These are phyloP conservation scores for Acrocephalus kingi DNA, from an alignment of 2,113 vertebrate genomes.

Conservation along the genomic window DNA sequence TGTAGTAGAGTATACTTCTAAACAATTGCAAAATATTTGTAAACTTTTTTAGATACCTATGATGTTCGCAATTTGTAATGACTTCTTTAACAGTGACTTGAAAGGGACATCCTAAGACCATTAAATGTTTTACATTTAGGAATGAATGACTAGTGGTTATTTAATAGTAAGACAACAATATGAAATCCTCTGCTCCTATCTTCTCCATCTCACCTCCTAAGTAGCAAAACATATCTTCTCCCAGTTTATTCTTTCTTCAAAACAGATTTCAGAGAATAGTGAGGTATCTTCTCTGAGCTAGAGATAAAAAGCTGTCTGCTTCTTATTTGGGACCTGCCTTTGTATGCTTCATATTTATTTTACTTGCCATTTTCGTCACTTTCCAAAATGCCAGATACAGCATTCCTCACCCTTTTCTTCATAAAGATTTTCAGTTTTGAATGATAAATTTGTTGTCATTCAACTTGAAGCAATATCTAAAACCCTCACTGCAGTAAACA, in stretches of 20 bases:
- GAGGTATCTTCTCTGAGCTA: background rate
- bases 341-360: background rate
- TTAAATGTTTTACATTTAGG: background rate
- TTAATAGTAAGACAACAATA: background rate
- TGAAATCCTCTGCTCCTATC: background rate
- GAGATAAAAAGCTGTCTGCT: background rate
- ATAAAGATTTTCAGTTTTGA: background rate
- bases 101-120: background rate
- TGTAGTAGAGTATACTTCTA: background rate
- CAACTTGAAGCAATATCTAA: background rate
- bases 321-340: background rate
- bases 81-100: background rate
- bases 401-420: background rate
- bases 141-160: background rate
- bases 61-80: background rate
- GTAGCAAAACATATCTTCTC: background rate
- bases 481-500: background rate
- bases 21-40: background rate
- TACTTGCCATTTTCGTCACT: background rate
- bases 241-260: background rate
- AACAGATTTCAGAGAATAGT: background rate
- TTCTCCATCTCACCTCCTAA: background rate
- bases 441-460: background rate
- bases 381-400: background rate
- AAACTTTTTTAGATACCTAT: background rate